These are phyloP conservation scores for Drosophila maculinotata DNA, from an alignment of 2,888 invertebrate species.

Conservation along the genomic window DNA sequence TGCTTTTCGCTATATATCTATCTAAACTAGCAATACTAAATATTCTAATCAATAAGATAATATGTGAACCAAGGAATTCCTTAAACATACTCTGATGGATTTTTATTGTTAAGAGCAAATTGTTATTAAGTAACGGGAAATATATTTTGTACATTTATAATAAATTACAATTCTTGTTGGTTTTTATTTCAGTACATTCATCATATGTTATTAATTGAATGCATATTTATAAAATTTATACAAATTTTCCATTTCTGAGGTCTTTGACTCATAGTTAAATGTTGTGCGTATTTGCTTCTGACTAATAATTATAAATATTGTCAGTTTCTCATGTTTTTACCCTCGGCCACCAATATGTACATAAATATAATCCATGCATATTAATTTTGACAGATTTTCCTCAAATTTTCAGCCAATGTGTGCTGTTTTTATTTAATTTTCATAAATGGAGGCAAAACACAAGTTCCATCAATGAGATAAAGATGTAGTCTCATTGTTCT, in stretches of 20 bases:
- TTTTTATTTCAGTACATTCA: neutral
- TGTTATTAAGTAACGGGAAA: too few relatives aligned
- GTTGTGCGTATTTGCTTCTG: constrained; percentile 34
- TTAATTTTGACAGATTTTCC: constrained; percentile 47
- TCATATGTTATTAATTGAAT: neutral
- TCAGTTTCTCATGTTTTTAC: constrained; percentile 11
- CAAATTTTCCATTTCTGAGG: neutral
- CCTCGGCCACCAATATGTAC: neutral
- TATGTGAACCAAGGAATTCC: too few relatives aligned
- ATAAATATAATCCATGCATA: constrained; percentile 25
- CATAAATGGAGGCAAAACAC: constrained; percentile 41
- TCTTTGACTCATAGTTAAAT: constrained; percentile 28
- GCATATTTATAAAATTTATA: neutral
- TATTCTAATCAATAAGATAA: too few relatives aligned
- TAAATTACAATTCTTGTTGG: too few relatives aligned
- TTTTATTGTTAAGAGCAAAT: too few relatives aligned
- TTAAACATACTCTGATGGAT: too few relatives aligned
- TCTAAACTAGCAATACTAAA: too few relatives aligned
- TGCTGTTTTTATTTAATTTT: constrained; percentile 46
- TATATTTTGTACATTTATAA: too few relatives aligned
- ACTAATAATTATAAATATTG: constrained; percentile 49
- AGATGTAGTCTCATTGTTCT: constrained; percentile 50
- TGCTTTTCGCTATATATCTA: too few relatives aligned
- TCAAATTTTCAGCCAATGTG: constrained; percentile 31
- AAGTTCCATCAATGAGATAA: constrained; percentile 58